Percentiles rank a stretch among this genome's conserved stretches.
Evolutionary conservation across 2,113 vertebrate species (phyloP).

Genomic region (Rhinogobius similis): DNA sequence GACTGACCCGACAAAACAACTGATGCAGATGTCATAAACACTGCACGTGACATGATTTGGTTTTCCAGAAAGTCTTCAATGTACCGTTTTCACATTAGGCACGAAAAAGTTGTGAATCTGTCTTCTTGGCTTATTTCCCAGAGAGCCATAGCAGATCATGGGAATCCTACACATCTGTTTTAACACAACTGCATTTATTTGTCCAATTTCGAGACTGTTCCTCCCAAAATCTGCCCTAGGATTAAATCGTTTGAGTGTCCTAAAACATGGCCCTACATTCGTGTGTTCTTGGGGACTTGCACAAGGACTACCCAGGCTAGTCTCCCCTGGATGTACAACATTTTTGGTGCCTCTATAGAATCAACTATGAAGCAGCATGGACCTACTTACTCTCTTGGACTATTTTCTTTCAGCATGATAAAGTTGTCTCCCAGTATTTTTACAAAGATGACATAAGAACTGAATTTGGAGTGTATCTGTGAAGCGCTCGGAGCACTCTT

Average conservation of each 20-base stretch:
- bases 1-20: conserved; percentile 15
- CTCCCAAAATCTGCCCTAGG: too few relatives aligned
- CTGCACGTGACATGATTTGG: not conserved
- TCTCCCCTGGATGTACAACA: conserved; percentile 21
- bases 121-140: not conserved
- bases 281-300: not conserved
- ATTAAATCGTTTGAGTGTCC: not conserved
- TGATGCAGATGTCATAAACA: not conserved
- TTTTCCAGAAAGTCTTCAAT: too few relatives aligned
- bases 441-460: conserved; percentile 21
- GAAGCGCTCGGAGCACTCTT: conserved; percentile 17
- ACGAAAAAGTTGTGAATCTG: not conserved
- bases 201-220: not conserved
- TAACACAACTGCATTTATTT: not conserved
- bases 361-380: conserved; percentile 27
- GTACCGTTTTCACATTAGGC: not conserved
- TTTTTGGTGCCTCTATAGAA: conserved; percentile 43
- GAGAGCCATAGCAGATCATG: not conserved
- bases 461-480: conserved; percentile 18
- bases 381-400: conserved; percentile 11
- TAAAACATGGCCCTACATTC: not conserved
- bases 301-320: not conserved
- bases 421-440: conserved; percentile 10
- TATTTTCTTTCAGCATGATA: conserved; percentile 38
- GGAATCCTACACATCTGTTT: not conserved